Conservation (phyloP, 2,888 invertebrate species). For the Tethea ocularis region DNA sequence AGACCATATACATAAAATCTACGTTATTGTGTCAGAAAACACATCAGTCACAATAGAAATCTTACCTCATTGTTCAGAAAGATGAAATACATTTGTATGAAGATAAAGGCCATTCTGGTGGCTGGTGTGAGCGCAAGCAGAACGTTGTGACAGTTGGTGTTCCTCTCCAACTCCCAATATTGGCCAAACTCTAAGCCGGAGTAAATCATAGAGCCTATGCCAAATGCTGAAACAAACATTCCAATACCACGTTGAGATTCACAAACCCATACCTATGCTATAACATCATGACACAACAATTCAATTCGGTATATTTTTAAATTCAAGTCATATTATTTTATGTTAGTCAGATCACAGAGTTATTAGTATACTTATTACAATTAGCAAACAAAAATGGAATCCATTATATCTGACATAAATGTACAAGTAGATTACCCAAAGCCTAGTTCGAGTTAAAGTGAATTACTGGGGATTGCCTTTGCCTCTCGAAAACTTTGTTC, state of each 20-base stretch:
- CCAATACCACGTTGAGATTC: no score
- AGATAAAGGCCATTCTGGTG: conserved; percentile 97
- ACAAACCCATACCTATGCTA: no score
- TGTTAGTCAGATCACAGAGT: no score
- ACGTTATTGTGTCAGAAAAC: not conserved
- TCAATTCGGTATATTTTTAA: no score
- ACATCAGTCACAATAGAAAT: not conserved
- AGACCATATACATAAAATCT: no score
- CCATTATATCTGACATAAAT: not conserved
- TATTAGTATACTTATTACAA: conserved; percentile 16
- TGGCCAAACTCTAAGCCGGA: conserved; percentile 97
- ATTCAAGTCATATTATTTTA: not conserved
- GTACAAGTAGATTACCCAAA: conserved; percentile 20
- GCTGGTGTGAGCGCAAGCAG: conserved; percentile 95
- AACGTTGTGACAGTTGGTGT: conserved; percentile 96
- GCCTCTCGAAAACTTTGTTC: conserved; percentile 32
- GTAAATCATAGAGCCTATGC: conserved; percentile 98
- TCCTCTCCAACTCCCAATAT: conserved; percentile 95
- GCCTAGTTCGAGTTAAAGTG: conserved; percentile 21
- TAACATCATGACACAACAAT: no score
- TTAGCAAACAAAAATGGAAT: conserved; percentile 1
- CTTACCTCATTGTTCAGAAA: conserved; percentile 97
- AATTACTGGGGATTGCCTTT: conserved; percentile 21
- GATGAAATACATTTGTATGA: conserved; percentile 99
- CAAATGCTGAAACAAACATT: conserved; percentile 89